Percentiles rank a stretch among this genome's conserved stretches.
These are phyloP conservation scores for Dysidea cf. avara DNA, from an alignment of 37 sponge, comb jelly and placozoan genomes.

Conservation along the genomic window DNA sequence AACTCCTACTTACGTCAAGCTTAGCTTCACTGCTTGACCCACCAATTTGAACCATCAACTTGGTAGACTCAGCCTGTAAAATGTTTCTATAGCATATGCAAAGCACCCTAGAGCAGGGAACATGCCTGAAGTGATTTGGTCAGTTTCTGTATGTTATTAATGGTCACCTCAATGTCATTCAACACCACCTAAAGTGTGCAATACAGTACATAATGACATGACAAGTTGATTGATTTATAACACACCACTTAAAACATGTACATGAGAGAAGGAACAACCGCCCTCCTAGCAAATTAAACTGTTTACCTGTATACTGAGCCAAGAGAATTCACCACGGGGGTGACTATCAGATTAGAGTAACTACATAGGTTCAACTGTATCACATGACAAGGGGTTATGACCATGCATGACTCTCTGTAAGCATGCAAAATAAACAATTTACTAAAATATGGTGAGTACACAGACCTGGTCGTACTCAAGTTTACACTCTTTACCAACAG, in stretches of 20 bases:
- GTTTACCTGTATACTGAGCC: no score
- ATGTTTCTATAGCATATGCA: not conserved
- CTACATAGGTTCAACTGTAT: no score
- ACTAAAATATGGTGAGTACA: no score
- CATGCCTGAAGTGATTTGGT: constrained; percentile 51
- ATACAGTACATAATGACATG: not conserved
- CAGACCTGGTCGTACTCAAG: no score
- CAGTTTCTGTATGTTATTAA: constrained; percentile 70
- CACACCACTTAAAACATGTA: not conserved
- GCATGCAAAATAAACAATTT: no score
- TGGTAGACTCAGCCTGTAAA: constrained; percentile 34
- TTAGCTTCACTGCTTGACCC: constrained; percentile 12
- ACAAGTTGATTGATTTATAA: not conserved
- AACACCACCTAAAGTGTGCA: constrained; percentile 45
- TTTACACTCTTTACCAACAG: no score
- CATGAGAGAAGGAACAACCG: no score
- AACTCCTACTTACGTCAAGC: constrained; percentile 50
- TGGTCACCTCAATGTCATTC: constrained; percentile 71
- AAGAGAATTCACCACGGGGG: no score
- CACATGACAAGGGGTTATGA: no score
- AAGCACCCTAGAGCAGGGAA: not conserved
- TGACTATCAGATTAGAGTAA: no score
- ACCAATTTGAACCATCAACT: constrained; percentile 1
- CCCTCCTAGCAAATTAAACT: no score
- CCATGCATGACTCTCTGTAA: no score